Base-by-base conservation (phyloP, 1,140 invertebrate genomes). In the Mactra quadrangularis region DNA sequence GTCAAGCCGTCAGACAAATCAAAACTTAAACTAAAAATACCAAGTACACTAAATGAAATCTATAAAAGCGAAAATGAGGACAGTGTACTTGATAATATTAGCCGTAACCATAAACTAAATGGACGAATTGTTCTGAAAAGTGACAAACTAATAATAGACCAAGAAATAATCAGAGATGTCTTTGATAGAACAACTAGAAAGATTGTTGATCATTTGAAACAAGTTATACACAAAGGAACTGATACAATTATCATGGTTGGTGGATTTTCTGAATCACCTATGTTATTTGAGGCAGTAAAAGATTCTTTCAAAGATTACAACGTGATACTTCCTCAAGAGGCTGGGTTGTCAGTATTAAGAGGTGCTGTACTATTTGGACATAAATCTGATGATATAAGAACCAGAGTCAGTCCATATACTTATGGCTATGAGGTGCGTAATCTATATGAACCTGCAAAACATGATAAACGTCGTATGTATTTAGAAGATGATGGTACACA, bases 401-500 rank as follows among this genome's bases (percentile, higher is more conserved):
- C 70, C 45, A 33, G 78, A 9, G 38, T 71, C 0, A 22, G 52
- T 22, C 57, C 45, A 62, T 82, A 71, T 11, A 82, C 78, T 13
- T 82, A 82, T 25, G 78, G 66, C 60, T 62, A 83, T 0, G 70
- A 55, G 27, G 33, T 64, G 3, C 41, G 60, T n/a, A 25, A 59
- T 4, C 17, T n/a, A 22, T 86, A 72, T 50, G 66, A 60, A 41
- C 19, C 74, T 22, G 71, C 94, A 86, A 94, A 94, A 9, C 57
- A 53, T 15, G 25, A 60, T 25, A 29, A 47, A 17, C 83, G 93
- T 41, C 91, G 94, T 13, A 84, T 92, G 7, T 90, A 64, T 1
- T 59, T 92, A 25, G 50, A 72, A 7, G 6, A 6, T 6, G 15
- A 41, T 31, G 57, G 62, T 7, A 60, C 55, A 59, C 92, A 91